Percentiles rank a stretch among this genome's conserved stretches.
Conservation (phyloP, 2,888 invertebrate species). For the Clanis bilineata region DNA sequence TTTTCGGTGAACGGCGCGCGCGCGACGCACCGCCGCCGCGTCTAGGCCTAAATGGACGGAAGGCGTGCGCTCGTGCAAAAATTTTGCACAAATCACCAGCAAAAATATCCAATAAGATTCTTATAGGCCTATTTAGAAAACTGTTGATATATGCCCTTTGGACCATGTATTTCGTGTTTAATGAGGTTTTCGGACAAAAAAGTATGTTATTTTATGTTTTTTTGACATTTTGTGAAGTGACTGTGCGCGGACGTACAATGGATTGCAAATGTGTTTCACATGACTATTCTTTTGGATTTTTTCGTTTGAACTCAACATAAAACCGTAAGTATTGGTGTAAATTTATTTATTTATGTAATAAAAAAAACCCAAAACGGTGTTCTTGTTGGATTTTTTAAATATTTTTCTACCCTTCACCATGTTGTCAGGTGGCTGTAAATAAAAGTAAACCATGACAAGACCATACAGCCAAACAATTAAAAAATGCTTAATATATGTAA, state of each 20-base stretch:
- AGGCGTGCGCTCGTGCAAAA: slow-evolving; percentile 53
- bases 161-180: slow-evolving; percentile 45
- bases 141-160: slow-evolving; percentile 33
- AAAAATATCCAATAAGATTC: slow-evolving; percentile 71
- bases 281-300: slow-evolving; percentile 42
- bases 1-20: slow-evolving; percentile 38
- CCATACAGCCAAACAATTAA: neutral
- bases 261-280: slow-evolving; percentile 32
- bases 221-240: slow-evolving; percentile 54
- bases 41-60: slow-evolving; percentile 70
- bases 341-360: slow-evolving; percentile 26
- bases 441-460: neutral
- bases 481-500: neutral
- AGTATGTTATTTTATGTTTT: slow-evolving; percentile 37
- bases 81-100: slow-evolving; percentile 58
- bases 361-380: slow-evolving; percentile 17
- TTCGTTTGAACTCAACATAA: slow-evolving; percentile 24
- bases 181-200: slow-evolving; percentile 43
- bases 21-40: slow-evolving; percentile 26
- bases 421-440: neutral
- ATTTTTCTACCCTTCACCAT: neutral
- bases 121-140: slow-evolving; percentile 75
- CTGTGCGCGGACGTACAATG: slow-evolving; percentile 36
- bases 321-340: slow-evolving; percentile 53
- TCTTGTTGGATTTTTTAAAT: slow-evolving; percentile 20